A percentile compares a stretch with the other conserved stretches of the same genome.
Conservation (phyloP, 2,888 invertebrate species). For the Acheta domesticus region DNA sequence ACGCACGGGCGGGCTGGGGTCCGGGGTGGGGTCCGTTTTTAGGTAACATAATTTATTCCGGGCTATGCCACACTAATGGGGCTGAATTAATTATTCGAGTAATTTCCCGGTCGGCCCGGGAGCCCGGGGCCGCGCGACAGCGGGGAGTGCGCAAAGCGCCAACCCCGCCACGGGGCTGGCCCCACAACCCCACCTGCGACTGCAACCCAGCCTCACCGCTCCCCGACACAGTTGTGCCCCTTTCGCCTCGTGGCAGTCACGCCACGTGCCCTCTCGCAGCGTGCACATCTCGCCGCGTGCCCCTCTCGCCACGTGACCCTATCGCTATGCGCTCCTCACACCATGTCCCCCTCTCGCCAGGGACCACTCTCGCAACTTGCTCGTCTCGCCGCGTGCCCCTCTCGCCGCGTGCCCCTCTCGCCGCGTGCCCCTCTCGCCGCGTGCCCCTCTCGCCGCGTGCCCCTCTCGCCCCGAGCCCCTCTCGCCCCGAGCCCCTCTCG, state of each 20-base stretch:
- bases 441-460: background rate
- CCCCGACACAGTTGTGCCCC: background rate
- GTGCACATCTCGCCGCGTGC: background rate
- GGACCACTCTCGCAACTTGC: background rate
- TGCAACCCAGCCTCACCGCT: too few relatives aligned
- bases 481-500: background rate
- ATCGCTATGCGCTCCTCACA: background rate
- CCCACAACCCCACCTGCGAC: too few relatives aligned
- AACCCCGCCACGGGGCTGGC: too few relatives aligned
- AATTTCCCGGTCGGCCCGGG: background rate
- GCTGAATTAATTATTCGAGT: slow-evolving; percentile 4
- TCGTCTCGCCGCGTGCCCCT: background rate
- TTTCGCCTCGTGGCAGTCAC: background rate
- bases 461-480: background rate
- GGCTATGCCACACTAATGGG: slow-evolving; percentile 8
- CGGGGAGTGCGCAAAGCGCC: too few relatives aligned
- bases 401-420: background rate
- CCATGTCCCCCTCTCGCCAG: background rate
- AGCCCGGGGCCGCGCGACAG: too few relatives aligned
- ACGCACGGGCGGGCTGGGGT: background rate
- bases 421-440: background rate
- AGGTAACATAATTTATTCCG: slow-evolving; percentile 10
- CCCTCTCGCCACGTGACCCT: background rate
- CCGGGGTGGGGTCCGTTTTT: background rate
- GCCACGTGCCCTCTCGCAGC: background rate